Percentiles rank a stretch among this genome's conserved stretches.
phyloP scores from a whole-genome alignment of 2,113 vertebrate genomes.

The Xenopus laevis region DNA sequence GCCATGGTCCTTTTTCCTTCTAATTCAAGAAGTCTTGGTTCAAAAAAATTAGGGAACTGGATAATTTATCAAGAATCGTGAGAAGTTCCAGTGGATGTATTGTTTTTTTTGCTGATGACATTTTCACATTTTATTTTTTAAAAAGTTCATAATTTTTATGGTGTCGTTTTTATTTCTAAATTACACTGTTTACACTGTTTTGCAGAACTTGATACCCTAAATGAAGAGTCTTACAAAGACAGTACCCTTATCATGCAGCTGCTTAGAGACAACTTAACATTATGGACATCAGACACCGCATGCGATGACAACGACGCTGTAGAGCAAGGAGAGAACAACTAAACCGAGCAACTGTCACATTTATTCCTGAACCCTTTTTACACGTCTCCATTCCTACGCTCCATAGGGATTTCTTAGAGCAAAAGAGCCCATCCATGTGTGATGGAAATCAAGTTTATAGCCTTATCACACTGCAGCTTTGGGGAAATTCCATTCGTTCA shows the following conservation, averaged over 20 bases:
- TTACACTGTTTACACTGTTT: no score
- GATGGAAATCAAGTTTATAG: constrained; percentile 75
- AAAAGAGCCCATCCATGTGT: constrained; percentile 76
- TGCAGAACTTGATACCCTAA: constrained; percentile 88
- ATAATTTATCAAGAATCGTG: no score
- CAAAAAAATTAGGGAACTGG: no score
- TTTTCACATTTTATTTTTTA: no score
- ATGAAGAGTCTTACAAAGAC: constrained; percentile 98
- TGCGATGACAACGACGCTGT: constrained; percentile 83
- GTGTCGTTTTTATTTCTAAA: no score
- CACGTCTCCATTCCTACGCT: constrained; percentile 92
- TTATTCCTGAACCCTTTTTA: constrained; percentile 81
- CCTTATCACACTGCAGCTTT: constrained; percentile 83
- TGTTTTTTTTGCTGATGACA: no score
- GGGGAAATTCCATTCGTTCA: constrained; percentile 81
- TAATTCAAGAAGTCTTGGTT: no score
- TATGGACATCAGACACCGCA: constrained; percentile 94
- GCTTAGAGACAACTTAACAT: constrained; percentile 98
- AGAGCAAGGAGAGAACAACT: constrained; percentile 84
- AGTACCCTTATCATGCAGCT: constrained; percentile 99
- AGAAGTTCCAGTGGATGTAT: no score
- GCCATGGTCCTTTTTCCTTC: no score
- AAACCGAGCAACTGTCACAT: constrained; percentile 59
- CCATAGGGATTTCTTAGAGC: constrained; percentile 85
- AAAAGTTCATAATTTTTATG: no score